Conservation (phyloP, 2,888 invertebrate species). For the Phorcus lineatus region DNA sequence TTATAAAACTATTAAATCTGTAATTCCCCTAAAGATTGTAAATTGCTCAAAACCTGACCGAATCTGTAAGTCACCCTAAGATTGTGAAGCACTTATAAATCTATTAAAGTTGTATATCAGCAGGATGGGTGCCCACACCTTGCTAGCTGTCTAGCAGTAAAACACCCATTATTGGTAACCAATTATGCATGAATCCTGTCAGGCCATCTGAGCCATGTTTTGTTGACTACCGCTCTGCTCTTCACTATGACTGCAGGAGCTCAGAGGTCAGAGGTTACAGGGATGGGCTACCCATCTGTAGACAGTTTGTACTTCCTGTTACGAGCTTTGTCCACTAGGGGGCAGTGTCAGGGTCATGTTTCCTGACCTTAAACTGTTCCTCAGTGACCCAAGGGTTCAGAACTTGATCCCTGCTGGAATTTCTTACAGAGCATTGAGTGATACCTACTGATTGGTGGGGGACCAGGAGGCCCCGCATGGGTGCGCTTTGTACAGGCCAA, state of each 20-base stretch:
- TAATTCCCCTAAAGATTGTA: too few species aligned
- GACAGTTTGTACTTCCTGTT: conserved; percentile 12
- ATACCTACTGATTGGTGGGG: not conserved
- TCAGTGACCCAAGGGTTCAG: conserved; percentile 8
- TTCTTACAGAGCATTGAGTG: conserved; percentile 23
- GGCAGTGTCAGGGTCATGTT: conserved; percentile 15
- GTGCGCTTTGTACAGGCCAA: not conserved
- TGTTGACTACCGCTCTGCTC: too few species aligned
- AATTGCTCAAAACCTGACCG: too few species aligned
- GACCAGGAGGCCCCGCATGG: not conserved
- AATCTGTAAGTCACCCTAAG: too few species aligned
- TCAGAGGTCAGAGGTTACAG: not conserved
- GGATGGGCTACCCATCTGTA: conserved; percentile 6
- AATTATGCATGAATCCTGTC: not conserved
- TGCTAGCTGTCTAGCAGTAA: not conserved
- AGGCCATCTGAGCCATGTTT: not conserved
- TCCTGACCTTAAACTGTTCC: not conserved
- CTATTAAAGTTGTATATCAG: too few species aligned
- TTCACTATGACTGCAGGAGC: not conserved
- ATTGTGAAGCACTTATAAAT: too few species aligned
- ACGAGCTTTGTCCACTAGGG: conserved; percentile 10
- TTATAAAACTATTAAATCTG: too few species aligned
- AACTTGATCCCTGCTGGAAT: conserved; percentile 13
- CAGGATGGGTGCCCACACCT: too few species aligned
- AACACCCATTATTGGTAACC: not conserved